Conservation (phyloP, 2,888 invertebrate species). For the Chloroclysta siterata region DNA sequence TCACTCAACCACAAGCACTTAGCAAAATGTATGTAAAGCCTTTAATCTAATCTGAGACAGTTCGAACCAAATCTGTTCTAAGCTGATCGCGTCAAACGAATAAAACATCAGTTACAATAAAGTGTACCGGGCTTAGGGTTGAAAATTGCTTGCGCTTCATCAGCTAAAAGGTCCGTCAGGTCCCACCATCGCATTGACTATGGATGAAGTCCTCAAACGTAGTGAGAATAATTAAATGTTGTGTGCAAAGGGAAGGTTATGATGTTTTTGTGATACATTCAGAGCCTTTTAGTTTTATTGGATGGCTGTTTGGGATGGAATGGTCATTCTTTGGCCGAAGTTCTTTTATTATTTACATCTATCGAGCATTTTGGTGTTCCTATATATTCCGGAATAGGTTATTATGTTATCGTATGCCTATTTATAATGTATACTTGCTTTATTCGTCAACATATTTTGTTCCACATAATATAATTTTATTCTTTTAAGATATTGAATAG, state of each 20-base stretch:
- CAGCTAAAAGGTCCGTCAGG: constrained; percentile 66
- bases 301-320: neutral
- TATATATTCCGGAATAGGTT: too few species aligned
- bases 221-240: constrained; percentile 42
- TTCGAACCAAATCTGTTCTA: constrained; percentile 33
- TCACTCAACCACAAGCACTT: constrained; percentile 36
- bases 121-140: constrained; percentile 51
- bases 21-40: constrained; percentile 40
- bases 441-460: neutral
- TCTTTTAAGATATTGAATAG: too few species aligned
- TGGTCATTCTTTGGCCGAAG: neutral
- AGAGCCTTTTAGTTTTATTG: constrained; percentile 19
- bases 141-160: constrained; percentile 58
- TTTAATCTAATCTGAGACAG: constrained; percentile 40
- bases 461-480: too few species aligned
- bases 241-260: constrained; percentile 30
- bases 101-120: constrained; percentile 50
- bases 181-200: constrained; percentile 65
- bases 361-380: too few species aligned
- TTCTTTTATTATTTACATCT: neutral
- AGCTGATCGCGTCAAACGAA: constrained; percentile 41
- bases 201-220: constrained; percentile 60
- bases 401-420: neutral
- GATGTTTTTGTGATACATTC: constrained; percentile 27
- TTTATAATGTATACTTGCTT: too few species aligned